Conservation (phyloP, 2,113 vertebrate genomes). For the Oncorhynchus nerka region DNA sequence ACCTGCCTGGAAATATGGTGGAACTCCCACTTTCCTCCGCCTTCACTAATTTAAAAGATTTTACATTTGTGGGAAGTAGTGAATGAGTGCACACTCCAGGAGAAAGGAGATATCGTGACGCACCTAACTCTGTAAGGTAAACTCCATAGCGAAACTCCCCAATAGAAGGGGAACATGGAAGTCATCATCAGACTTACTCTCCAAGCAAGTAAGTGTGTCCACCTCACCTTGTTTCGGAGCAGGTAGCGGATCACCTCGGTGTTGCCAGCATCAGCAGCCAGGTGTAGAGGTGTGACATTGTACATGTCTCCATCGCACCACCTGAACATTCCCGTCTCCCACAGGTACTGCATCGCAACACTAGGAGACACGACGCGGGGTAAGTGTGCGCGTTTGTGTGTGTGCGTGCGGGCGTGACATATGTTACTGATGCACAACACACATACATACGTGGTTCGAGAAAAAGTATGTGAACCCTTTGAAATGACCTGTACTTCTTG, state of each 20-base stretch:
- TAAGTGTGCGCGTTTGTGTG: not conserved
- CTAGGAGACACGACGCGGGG: constrained; percentile 49
- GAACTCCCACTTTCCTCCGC: no score
- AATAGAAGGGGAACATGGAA: not conserved
- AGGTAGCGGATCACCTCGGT: constrained; percentile 73
- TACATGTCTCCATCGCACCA: constrained; percentile 76
- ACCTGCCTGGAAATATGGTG: no score
- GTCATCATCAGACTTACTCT: not conserved
- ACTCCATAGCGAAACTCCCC: not conserved
- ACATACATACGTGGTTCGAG: no score
- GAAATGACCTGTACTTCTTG: no score
- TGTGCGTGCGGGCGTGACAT: not conserved
- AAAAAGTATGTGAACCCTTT: no score
- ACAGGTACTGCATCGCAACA: constrained; percentile 73
- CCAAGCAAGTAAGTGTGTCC: not conserved
- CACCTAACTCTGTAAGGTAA: not conserved
- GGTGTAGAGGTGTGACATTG: constrained; percentile 72
- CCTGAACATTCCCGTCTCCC: constrained; percentile 74
- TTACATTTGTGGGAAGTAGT: no score
- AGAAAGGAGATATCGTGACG: no score
- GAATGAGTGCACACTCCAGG: no score
- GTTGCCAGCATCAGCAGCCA: constrained; percentile 76
- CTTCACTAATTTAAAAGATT: no score
- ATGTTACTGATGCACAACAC: no score
- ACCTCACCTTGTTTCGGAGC: constrained; percentile 65